Conservation (phyloP, 2,888 invertebrate species). For the Cataglyphis albicans region DNA sequence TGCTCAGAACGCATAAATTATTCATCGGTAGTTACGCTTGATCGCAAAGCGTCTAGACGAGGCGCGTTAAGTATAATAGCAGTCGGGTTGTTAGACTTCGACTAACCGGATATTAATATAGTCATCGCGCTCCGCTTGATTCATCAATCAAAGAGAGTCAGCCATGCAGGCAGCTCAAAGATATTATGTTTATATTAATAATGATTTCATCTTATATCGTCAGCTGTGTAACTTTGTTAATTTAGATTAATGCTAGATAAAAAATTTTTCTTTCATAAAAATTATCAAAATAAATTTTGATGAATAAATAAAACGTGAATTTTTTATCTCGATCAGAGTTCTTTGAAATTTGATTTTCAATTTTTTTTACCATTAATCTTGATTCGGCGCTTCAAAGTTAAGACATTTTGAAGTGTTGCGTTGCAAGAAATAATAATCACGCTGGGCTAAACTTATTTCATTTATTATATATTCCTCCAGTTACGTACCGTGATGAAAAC, state of each 20-base stretch:
- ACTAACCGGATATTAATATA: constrained; percentile 66
- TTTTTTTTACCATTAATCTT: neutral
- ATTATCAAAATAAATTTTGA: constrained; percentile 1
- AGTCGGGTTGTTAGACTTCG: constrained; percentile 37
- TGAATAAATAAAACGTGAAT: neutral
- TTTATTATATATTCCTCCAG: neutral
- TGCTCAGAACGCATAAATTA: constrained; percentile 71
- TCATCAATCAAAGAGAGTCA: constrained; percentile 29
- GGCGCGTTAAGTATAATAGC: constrained; percentile 68
- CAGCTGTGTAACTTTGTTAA: neutral
- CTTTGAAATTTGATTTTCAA: neutral
- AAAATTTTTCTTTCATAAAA: neutral
- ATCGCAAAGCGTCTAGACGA: constrained; percentile 74
- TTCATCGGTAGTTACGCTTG: constrained; percentile 75
- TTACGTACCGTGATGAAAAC: neutral
- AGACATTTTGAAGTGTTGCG: neutral
- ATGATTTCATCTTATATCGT: constrained; percentile 27
- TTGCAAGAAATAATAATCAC: neutral
- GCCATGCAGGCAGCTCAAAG: constrained; percentile 21
- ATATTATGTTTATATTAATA: constrained; percentile 31
- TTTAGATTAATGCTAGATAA: neutral
- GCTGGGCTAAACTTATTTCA: neutral
- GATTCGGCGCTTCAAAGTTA: neutral
- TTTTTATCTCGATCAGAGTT: neutral
- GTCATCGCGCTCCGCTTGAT: constrained; percentile 50